Conservation (phyloP, 2,888 invertebrate species). For the Heliconius charithonia region DNA sequence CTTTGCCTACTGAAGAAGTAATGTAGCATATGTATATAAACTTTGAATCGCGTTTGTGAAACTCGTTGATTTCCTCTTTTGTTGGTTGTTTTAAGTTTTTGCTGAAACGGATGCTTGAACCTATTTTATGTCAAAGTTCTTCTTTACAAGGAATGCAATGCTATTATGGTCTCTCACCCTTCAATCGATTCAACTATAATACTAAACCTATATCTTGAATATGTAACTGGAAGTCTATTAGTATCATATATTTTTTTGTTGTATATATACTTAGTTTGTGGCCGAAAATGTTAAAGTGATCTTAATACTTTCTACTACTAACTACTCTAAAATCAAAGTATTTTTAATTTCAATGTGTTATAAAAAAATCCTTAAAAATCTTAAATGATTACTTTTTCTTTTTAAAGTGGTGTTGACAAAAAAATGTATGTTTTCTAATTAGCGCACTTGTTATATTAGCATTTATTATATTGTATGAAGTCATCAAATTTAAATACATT, state of each 20-base stretch:
- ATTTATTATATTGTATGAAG: conserved; percentile 3
- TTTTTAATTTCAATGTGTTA: too few relatives aligned
- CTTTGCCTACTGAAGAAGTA: too few relatives aligned
- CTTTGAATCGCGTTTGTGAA: not conserved
- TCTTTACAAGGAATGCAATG: not conserved
- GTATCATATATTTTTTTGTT: too few relatives aligned
- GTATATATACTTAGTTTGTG: too few relatives aligned
- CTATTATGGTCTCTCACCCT: not conserved
- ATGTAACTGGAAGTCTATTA: too few relatives aligned
- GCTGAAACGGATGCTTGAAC: not conserved
- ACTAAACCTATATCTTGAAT: too few relatives aligned
- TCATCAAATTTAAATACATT: conserved; percentile 21
- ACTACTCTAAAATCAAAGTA: too few relatives aligned
- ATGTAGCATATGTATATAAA: not conserved
- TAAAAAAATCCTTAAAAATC: too few relatives aligned
- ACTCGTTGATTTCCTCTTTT: not conserved
- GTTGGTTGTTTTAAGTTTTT: not conserved
- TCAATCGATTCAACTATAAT: not conserved
- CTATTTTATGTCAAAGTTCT: not conserved
- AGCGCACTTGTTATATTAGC: not conserved
- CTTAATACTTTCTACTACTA: too few relatives aligned
- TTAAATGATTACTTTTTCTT: too few relatives aligned
- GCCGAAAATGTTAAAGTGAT: too few relatives aligned
- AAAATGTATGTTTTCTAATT: not conserved
- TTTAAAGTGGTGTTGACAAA: not conserved